phyloP scores from a whole-genome alignment of 2,888 invertebrate genomes.

The Spodoptera littoralis region DNA sequence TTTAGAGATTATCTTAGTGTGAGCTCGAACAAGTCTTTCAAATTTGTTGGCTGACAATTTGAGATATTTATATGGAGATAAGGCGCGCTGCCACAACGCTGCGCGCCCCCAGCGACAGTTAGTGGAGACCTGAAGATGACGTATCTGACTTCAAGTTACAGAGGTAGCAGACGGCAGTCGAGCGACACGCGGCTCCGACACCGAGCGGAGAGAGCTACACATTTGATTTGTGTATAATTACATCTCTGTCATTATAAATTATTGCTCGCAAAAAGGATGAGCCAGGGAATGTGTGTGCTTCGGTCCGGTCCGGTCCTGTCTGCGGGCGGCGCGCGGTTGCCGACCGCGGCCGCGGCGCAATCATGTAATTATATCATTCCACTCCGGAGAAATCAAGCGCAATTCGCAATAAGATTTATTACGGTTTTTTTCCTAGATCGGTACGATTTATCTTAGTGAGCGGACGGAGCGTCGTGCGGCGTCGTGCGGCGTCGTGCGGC shows the following conservation, averaged over 20 bases:
- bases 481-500: conserved; percentile 43
- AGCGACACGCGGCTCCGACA: not conserved
- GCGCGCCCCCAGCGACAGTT: not conserved
- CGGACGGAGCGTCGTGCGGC: conserved; percentile 32
- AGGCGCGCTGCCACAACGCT: conserved; percentile 11
- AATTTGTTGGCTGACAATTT: conserved; percentile 73
- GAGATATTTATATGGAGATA: conserved; percentile 72
- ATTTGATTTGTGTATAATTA: conserved; percentile 50
- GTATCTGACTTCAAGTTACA: not conserved
- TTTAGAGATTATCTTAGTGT: conserved; percentile 65
- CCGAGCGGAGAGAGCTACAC: conserved; percentile 40
- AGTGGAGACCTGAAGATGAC: not conserved
- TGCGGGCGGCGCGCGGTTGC: conserved; percentile 35
- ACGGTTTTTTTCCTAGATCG: conserved; percentile 67
- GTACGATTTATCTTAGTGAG: conserved; percentile 60
- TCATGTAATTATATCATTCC: conserved; percentile 77
- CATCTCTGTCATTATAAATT: conserved; percentile 55
- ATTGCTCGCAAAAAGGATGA: conserved; percentile 53
- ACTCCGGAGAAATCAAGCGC: conserved; percentile 68
- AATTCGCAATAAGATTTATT: conserved; percentile 73
- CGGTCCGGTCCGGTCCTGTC: not conserved
- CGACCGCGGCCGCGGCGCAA: conserved; percentile 52
- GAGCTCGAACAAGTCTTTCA: conserved; percentile 69
- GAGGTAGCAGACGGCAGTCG: not conserved
- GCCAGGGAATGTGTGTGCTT: conserved; percentile 39